Base-by-base conservation (phyloP, 2,113 vertebrate genomes). In the Dendropsophus ebraccatus region DNA sequence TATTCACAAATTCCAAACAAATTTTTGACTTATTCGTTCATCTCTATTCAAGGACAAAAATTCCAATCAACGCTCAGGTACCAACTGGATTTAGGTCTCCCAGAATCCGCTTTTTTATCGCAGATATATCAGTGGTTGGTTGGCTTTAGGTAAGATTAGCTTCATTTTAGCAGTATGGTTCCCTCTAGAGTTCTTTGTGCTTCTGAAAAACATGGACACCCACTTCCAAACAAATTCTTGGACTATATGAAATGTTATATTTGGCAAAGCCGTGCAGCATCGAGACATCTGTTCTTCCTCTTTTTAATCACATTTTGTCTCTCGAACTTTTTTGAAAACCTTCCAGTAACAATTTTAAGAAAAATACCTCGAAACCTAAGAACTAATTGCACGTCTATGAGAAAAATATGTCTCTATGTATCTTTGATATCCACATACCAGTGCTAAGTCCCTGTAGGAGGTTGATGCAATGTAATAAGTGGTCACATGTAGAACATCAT, bases 281-380 rank as follows among this genome's bases (percentile, higher is more conserved):
- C 50, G 47, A 70, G 80, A 82, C 60, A 70, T 70, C 62, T 82
- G 80, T 70, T 82, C 62, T 52, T 82, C 62, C 80, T 70, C 45
- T 60, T 58, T 69, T 62, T 69, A 25, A 52, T 82, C 28, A 69
- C 45, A 69, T 50, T 52, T 41, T 70, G 58, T 70, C 45, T 67
- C 60, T 21, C 70, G 80, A 82, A 69, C 62, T 82, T 82, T 82
- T 70, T 65, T 70, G 80, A 82, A 50, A 82, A 82, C 35, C 80
- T 82, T 82, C 80, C 62, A 82, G 21, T 32, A 67, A n/a, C 60
- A 50, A 14, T 50, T 81, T 65, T 47, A 65, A 12, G 60, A 69
- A n/a, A 70, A 67, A 49, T 67, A 50, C 45, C 41, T 60, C 10
- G 67, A 49, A 58, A 81, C 60, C 45, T 35, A 52, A 41, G 14